phyloP scores from a whole-genome alignment of 1,140 invertebrate species.

The Drosophila serrata region DNA sequence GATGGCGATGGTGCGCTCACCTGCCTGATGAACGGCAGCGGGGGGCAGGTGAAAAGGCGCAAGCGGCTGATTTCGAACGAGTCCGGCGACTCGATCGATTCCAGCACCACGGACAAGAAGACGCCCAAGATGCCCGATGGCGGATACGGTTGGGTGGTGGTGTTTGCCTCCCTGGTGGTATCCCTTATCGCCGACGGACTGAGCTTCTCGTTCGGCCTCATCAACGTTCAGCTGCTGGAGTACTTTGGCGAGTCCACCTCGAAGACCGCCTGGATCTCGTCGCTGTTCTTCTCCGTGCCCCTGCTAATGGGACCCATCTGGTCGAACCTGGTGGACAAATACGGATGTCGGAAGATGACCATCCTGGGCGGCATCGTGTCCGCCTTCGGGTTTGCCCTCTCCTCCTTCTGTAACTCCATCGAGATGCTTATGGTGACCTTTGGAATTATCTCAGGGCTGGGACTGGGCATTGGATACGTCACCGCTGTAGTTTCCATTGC shows the following conservation, averaged over 20 bases:
- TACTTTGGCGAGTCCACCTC: slow-evolving; percentile 93
- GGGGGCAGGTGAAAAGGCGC: slow-evolving; percentile 67
- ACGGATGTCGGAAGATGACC: slow-evolving; percentile 94
- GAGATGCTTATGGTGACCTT: slow-evolving; percentile 94
- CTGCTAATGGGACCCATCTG: slow-evolving; percentile 90
- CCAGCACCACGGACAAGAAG: slow-evolving; percentile 73
- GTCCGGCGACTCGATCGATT: slow-evolving; percentile 81
- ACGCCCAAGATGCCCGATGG: slow-evolving; percentile 83
- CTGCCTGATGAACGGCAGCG: slow-evolving; percentile 51
- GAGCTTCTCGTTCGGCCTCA: slow-evolving; percentile 96
- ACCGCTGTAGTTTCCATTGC: slow-evolving; percentile 97
- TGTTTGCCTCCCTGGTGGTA: slow-evolving; percentile 92
- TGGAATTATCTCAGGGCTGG: slow-evolving; percentile 94
- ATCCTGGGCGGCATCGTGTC: slow-evolving; percentile 92
- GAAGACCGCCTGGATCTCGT: slow-evolving; percentile 95
- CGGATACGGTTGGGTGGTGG: slow-evolving; percentile 94
- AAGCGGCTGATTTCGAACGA: slow-evolving; percentile 82
- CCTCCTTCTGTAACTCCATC: slow-evolving; percentile 90
- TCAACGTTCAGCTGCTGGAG: slow-evolving; percentile 94
- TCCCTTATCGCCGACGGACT: slow-evolving; percentile 98
- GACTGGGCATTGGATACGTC: slow-evolving; percentile 94
- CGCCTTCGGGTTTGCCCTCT: slow-evolving; percentile 92
- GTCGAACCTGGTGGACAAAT: slow-evolving; percentile 94
- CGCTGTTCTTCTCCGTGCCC: slow-evolving; percentile 95
- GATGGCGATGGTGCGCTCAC: slow-evolving; percentile 50